Evolutionary conservation across 1,140 invertebrate genomes (phyloP), one percentile per base, ranked within the genome.

Genomic region (Lordiphosa collinella): DNA sequence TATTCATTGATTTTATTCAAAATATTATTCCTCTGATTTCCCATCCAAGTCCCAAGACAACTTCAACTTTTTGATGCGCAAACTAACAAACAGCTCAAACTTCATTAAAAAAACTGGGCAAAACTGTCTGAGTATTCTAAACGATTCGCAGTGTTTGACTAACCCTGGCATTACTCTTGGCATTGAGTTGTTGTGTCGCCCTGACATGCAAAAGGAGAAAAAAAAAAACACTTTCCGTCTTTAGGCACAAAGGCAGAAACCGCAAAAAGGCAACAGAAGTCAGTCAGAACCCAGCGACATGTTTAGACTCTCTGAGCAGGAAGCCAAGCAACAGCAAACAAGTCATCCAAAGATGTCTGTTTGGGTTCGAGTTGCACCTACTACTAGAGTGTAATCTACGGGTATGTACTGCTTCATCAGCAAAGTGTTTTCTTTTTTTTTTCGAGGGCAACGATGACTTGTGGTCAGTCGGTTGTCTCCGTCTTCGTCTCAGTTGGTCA

Each of bases 81-180:
- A 29, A 29, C 25, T 7, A 29, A 29, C 25, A 29, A 29, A 29
- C 25, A 29, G 7, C 25, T 29, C 25, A 29, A 29, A 29, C 25
- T 29, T 29, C 25, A 29, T 29, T 29, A 29, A 29, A 29, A 18
- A 29, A 29, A 29, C 25, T 29, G 8, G 25, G 7, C 6, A 29
- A 76, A 76, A 76, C 35, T 50, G 52, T 65, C 69, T 79, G 35
- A 68, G 53, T 64, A 54, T 49, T 58, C 36, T 71, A 40, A 49
- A 54, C 55, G 48, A 35, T 29, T 56, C 35, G 18, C 37, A 56
- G 61, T 46, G 3, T 8, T 22, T 55, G 22, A 7, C 48, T 80
- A 69, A 65, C 74, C 74, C 75, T 80, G 75, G 69, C 75, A 69
- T 79, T 79, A 79, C 75, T 73, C 78, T 84, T 80, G 76, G 79